phyloP scores from a whole-genome alignment of 2,113 vertebrate genomes.

The Hippocampus abdominalis region DNA sequence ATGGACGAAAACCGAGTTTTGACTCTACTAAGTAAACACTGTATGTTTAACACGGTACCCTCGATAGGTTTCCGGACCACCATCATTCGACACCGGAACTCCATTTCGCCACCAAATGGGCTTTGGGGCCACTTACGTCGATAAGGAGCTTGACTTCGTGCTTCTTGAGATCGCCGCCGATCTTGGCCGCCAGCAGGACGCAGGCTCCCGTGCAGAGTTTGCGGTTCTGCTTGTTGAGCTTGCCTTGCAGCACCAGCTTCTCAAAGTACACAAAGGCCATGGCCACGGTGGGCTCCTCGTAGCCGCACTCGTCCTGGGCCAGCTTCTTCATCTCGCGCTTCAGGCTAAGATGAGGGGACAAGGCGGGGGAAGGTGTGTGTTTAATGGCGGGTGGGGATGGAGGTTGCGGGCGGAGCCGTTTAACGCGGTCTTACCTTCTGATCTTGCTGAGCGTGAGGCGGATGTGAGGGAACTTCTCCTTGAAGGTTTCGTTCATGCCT shows the following conservation, averaged over 20 bases:
- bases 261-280: conserved; percentile 99
- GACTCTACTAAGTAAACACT: too few species aligned
- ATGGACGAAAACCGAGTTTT: too few species aligned
- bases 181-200: conserved; percentile 92
- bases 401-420: neutral
- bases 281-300: conserved; percentile 93
- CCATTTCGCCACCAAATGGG: neutral
- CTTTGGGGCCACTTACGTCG: conserved; percentile 75
- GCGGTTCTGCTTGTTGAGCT: conserved; percentile 97
- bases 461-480: conserved; percentile 97
- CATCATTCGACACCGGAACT: too few species aligned
- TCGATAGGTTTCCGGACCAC: too few species aligned
- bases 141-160: conserved; percentile 97
- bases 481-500: conserved; percentile 99
- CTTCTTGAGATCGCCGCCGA: conserved; percentile 94
- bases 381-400: neutral
- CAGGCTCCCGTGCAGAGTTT: conserved; percentile 96
- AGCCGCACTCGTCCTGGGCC: conserved; percentile 90
- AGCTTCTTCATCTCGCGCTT: conserved; percentile 96
- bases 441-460: conserved; percentile 97
- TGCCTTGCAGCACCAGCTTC: conserved; percentile 95
- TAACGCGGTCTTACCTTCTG: conserved; percentile 78
- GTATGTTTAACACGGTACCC: too few species aligned
- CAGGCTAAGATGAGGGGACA: conserved; percentile 70
- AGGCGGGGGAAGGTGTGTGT: neutral